Evolutionary conservation across 2,797 vertebrate genomes (phyloP).

Genomic region (Scyliorhinus canicula): DNA sequence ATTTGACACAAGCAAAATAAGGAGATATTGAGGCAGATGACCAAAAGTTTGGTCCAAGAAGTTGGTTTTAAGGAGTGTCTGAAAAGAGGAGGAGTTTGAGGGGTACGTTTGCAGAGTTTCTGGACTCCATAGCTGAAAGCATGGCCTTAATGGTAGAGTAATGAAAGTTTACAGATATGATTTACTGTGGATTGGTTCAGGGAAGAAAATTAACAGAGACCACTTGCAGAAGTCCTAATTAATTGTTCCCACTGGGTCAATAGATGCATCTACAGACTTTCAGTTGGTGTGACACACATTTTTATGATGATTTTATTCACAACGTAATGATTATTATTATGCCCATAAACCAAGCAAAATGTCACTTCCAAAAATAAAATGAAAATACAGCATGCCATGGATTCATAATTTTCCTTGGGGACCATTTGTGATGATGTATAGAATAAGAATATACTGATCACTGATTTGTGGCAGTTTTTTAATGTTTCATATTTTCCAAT

Average conservation of each 20-base stretch:
- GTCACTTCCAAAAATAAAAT: slow-evolving; percentile 23
- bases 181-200: not conserved
- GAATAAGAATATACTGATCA: not conserved
- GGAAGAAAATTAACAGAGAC: not conserved
- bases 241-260: slow-evolving; percentile 1
- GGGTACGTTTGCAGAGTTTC: not conserved
- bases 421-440: not conserved
- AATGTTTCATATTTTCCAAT: not conserved
- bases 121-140: not conserved
- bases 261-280: not conserved
- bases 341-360: slow-evolving; percentile 16
- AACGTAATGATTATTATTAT: slow-evolving; percentile 22
- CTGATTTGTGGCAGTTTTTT: not conserved
- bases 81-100: not conserved
- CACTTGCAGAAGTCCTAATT: not conserved
- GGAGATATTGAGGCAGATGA: not conserved
- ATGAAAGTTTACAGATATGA: not conserved
- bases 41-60: not conserved
- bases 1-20: not conserved
- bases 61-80: not conserved
- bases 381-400: not conserved
- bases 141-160: not conserved
- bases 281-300: not conserved
- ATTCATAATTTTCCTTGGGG: not conserved
- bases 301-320: slow-evolving; percentile 3